Evolutionary conservation across 2,888 invertebrate species (phyloP).

Genomic region (Mantis religiosa): DNA sequence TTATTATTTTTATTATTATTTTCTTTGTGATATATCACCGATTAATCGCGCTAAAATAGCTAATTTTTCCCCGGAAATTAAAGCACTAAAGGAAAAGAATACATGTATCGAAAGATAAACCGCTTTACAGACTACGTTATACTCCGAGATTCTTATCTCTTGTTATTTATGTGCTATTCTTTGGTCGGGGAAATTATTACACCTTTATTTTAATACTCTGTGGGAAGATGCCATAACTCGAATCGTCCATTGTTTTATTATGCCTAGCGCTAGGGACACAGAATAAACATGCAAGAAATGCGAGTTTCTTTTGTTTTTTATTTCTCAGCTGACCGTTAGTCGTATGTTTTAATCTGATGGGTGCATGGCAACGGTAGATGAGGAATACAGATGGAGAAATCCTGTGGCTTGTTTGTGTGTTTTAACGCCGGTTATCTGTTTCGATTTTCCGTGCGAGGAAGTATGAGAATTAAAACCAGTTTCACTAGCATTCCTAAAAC

Average conservation of each 20-base stretch:
- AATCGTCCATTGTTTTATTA: background rate
- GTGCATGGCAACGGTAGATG: background rate
- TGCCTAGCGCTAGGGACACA: background rate
- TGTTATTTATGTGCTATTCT: slow-evolving; percentile 1
- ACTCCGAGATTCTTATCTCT: background rate
- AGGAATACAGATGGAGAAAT: background rate
- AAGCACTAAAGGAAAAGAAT: background rate
- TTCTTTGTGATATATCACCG: slow-evolving; percentile 2
- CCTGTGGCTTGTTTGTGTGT: background rate
- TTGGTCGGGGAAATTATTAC: background rate
- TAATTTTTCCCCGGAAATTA: slow-evolving; percentile 9
- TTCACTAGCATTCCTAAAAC: background rate
- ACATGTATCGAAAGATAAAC: background rate
- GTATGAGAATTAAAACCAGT: background rate
- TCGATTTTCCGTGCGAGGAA: background rate
- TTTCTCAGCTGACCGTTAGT: background rate
- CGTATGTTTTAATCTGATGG: background rate
- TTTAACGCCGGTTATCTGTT: background rate
- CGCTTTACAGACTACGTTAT: background rate
- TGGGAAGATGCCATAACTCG: background rate
- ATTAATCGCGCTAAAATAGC: background rate
- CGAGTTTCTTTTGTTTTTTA: background rate
- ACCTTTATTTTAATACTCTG: background rate
- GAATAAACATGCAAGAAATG: background rate
- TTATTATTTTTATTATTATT: background rate